Percentiles rank a stretch among this genome's conserved stretches.
Conservation (phyloP, 2,113 vertebrate species). For the Thamnophis sirtalis region DNA sequence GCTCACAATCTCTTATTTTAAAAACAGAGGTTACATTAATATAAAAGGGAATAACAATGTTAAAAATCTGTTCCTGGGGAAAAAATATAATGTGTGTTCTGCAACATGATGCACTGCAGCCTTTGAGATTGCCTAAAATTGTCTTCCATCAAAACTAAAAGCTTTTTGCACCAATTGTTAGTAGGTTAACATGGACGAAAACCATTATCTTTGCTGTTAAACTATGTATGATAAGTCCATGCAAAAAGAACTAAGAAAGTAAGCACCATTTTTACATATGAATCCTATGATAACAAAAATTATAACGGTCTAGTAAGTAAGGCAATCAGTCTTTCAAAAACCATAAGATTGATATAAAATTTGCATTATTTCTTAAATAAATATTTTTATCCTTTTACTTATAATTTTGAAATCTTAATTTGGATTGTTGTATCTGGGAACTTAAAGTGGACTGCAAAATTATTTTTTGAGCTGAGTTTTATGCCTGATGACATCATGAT, state of each 20-base stretch:
- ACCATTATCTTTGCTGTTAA: neutral
- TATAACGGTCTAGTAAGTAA: neutral
- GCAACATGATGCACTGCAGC: neutral
- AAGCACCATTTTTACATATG: neutral
- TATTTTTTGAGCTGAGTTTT: neutral
- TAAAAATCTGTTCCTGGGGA: too few species aligned
- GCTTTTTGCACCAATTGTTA: neutral
- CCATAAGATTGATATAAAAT: neutral
- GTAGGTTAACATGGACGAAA: neutral
- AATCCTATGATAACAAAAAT: neutral
- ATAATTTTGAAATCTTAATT: neutral
- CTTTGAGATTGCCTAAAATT: neutral
- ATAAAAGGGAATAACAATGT: neutral
- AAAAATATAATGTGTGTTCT: too few species aligned
- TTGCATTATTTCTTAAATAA: neutral
- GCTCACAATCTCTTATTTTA: neutral
- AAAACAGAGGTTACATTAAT: neutral
- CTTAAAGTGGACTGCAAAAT: neutral
- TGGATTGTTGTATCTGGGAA: neutral
- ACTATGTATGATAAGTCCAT: neutral
- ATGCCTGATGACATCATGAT: neutral
- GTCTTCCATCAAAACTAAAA: neutral
- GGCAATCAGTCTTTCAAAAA: neutral
- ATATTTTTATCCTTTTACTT: neutral
- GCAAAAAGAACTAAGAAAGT: neutral